Evolutionary conservation across 2,113 vertebrate genomes (phyloP).

Genomic region (Stegastes partitus): DNA sequence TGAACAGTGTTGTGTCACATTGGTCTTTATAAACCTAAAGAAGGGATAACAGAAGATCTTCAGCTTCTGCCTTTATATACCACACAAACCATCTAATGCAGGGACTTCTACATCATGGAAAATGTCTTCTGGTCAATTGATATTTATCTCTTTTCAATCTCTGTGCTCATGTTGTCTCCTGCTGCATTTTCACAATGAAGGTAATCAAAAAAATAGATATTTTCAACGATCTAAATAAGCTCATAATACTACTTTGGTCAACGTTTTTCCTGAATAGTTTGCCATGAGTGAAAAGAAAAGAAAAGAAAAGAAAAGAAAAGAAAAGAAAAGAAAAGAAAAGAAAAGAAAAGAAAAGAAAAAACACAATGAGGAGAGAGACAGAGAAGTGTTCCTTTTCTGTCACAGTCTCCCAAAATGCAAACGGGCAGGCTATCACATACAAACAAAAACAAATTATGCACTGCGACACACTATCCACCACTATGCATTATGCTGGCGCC

Average conservation of each 20-base stretch:
- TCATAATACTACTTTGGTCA: slow-evolving; percentile 24
- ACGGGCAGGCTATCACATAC: slow-evolving; percentile 59
- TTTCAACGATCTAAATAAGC: neutral
- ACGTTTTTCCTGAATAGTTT: slow-evolving; percentile 47
- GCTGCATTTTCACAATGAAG: slow-evolving; percentile 32
- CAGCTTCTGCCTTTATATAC: neutral
- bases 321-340: slow-evolving; percentile 9
- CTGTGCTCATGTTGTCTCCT: neutral
- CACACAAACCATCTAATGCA: slow-evolving; percentile 2
- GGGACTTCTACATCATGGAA: neutral
- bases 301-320: slow-evolving; percentile 9
- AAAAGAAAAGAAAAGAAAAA: slow-evolving; percentile 9
- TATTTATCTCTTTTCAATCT: slow-evolving; percentile 34
- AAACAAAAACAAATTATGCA: slow-evolving; percentile 75
- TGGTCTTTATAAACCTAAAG: neutral
- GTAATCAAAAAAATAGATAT: slow-evolving; percentile 16
- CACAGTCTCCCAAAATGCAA: slow-evolving; percentile 52
- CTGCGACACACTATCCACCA: slow-evolving; percentile 57
- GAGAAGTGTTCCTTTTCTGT: slow-evolving; percentile 45
- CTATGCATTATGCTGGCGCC: slow-evolving; percentile 54
- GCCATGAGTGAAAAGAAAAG: slow-evolving; percentile 30
- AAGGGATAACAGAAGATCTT: neutral
- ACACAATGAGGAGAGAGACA: neutral
- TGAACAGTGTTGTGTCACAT: too few species aligned
- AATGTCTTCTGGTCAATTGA: slow-evolving; percentile 4